These are phyloP conservation scores for Drosophila funebris DNA, from an alignment of 1,140 invertebrate genomes.

Conservation along the genomic window DNA sequence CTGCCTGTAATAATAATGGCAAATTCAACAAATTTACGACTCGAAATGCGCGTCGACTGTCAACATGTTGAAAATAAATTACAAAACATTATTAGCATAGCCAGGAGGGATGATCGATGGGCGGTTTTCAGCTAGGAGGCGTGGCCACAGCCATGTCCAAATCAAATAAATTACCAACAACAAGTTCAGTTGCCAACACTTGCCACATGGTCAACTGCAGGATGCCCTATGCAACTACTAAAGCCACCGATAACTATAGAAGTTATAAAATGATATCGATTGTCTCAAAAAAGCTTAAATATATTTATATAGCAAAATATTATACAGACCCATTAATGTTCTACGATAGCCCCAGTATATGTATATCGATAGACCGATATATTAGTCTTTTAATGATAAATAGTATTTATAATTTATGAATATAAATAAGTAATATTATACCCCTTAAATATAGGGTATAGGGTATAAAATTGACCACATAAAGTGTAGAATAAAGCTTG, in stretches of 20 bases:
- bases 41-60: conserved; percentile 66
- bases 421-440: no score
- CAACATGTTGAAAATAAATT: conserved; percentile 77
- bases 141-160: conserved; percentile 42
- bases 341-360: no score
- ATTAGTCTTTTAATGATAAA: no score
- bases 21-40: conserved; percentile 66
- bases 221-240: neutral
- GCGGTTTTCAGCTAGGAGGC: conserved; percentile 3
- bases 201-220: neutral
- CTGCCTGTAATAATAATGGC: conserved; percentile 60
- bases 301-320: no score
- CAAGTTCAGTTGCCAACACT: conserved; percentile 6
- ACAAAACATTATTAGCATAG: conserved; percentile 77
- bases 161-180: conserved; percentile 67
- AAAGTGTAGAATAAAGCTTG: conserved; percentile 12
- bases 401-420: no score
- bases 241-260: no score
- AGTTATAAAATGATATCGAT: no score
- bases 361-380: no score
- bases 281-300: no score
- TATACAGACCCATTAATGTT: no score
- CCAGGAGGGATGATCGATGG: conserved; percentile 34
- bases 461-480: conserved; percentile 18
- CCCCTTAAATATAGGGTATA: neutral